Evolutionary conservation across 2,797 vertebrate genomes (phyloP), one percentile per base, ranked within the genome.

Genomic region (Cirrhinus molitorella): DNA sequence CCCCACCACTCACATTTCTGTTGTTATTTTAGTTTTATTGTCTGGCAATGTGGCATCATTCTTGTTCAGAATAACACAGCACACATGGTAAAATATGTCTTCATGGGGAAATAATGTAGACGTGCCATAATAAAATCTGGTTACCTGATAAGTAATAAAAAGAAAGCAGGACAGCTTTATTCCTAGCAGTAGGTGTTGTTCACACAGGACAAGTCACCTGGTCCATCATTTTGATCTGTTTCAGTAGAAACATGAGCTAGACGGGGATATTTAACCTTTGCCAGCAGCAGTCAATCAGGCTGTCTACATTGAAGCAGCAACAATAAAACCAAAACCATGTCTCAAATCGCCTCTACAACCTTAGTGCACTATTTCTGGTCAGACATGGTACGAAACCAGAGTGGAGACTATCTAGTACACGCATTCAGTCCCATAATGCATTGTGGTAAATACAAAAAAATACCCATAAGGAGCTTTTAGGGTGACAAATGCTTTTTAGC

Each of bases 11-110:
- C 63, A 71, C 67, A 7, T 87, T 85, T 43, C 19, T 37, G 68
- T 81, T 88, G 76, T 90, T 92, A 59, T 79, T 89, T 87, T 87
- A 71, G 17, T 59, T 28, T 49, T 17, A 47, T 31, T 34, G 34
- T 81, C 86, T 93, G 91, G 91, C 93, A 89, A n/a, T 73, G 23
- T 31, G 70, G 11, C 57, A 61, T 61, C 23, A 61, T 25, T 61
- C 57, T 14, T 61, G 23, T 61, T 28, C 2, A 61, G 23, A 61
- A 61, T 6, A 28, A 28, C 12, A 14, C 57, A 25, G 57, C 13
- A 21, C 25, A 6, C 12, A 25, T 57, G 11, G 0, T 5, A 25
- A 25, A 59, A 59, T 23, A 59, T 57, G 55, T 13, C 23, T 25
- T 59, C 12, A 25, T 59, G 57, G 12, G 12, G 2, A 21, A 3